Evolutionary conservation across 2,113 vertebrate species (phyloP).

Genomic region (Cacatua alba): DNA sequence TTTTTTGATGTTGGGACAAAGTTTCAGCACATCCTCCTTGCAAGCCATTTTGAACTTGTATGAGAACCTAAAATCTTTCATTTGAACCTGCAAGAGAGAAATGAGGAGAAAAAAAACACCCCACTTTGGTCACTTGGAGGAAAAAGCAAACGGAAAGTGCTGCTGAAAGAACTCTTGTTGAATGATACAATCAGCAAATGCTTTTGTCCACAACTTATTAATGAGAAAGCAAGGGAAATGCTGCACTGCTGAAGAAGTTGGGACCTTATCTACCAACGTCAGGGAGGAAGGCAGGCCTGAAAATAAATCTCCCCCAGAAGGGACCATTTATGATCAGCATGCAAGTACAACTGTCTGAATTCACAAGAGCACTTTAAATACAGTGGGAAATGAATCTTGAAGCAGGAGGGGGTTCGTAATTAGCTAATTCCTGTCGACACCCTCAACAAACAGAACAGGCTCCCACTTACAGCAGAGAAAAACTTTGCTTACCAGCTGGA

Average conservation of each 20-base stretch:
- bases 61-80: constrained; percentile 97
- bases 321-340: not conserved
- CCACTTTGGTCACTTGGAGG: not conserved
- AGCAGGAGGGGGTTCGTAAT: not conserved
- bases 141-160: not conserved
- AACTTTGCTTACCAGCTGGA: constrained; percentile 88
- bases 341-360: not conserved
- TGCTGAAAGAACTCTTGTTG: not conserved
- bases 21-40: constrained; percentile 95
- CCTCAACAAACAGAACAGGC: not conserved
- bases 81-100: constrained; percentile 84
- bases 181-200: not conserved
- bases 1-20: constrained; percentile 97
- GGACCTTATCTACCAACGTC: not conserved
- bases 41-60: constrained; percentile 99
- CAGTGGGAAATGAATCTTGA: not conserved
- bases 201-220: not conserved
- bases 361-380: not conserved
- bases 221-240: not conserved
- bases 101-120: not conserved
- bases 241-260: not conserved
- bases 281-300: not conserved
- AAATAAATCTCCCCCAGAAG: not conserved
- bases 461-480: not conserved
- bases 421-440: not conserved